Conservation (phyloP, 2,888 invertebrate species). For the Gymnoscelis rufifasciata region DNA sequence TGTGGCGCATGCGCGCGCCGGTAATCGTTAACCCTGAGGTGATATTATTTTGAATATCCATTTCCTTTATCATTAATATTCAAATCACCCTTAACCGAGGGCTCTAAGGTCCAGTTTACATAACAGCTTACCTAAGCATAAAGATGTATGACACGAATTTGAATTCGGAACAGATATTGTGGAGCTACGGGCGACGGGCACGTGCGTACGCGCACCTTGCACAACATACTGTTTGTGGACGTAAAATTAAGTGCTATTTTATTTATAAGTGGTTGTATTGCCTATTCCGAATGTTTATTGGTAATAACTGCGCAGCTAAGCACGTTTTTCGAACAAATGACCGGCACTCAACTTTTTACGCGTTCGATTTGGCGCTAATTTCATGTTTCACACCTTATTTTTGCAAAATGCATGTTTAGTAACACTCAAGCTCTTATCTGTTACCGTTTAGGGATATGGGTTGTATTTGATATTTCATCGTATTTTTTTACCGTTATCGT, state of each 20-base stretch:
- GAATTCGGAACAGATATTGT: slow-evolving; percentile 70
- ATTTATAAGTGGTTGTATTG: slow-evolving; percentile 48
- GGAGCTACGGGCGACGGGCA: slow-evolving; percentile 67
- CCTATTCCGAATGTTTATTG: slow-evolving; percentile 37
- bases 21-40: slow-evolving; percentile 79
- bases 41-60: slow-evolving; percentile 78
- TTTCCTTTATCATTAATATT: slow-evolving; percentile 72
- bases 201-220: slow-evolving; percentile 77
- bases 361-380: slow-evolving; percentile 24
- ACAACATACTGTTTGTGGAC: slow-evolving; percentile 51
- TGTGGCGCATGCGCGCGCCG: slow-evolving; percentile 75
- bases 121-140: slow-evolving; percentile 51
- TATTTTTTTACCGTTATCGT: slow-evolving; percentile 5
- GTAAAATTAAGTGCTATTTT: slow-evolving; percentile 57
- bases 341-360: slow-evolving; percentile 29
- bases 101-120: slow-evolving; percentile 67
- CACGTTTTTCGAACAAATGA: slow-evolving; percentile 31
- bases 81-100: slow-evolving; percentile 59
- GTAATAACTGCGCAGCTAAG: slow-evolving; percentile 30
- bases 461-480: slow-evolving; percentile 6
- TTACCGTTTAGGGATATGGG: slow-evolving; percentile 21
- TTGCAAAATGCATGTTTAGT: slow-evolving; percentile 25
- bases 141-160: slow-evolving; percentile 77
- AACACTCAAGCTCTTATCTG: slow-evolving; percentile 16
- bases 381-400: slow-evolving; percentile 24